phyloP scores from a whole-genome alignment of 2,888 invertebrate species.

The Eristalinus aeneus region DNA sequence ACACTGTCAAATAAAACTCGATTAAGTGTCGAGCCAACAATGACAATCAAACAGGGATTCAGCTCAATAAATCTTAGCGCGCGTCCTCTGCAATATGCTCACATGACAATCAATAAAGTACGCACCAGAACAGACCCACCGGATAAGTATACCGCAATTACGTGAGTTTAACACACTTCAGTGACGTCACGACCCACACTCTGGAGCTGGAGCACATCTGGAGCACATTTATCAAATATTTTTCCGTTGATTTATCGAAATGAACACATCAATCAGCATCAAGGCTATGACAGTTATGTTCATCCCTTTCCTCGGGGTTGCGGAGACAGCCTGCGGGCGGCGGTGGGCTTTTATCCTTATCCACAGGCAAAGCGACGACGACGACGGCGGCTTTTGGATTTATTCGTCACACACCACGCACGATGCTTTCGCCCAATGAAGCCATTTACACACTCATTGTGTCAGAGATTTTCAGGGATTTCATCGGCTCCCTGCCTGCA shows the following conservation, averaged over 20 bases:
- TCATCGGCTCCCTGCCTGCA: not conserved
- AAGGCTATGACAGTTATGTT: constrained; percentile 49
- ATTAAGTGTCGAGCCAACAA: constrained; percentile 35
- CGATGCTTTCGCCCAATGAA: constrained; percentile 24
- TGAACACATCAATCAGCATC: constrained; percentile 61
- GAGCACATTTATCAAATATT: constrained; percentile 32
- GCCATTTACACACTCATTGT: constrained; percentile 19
- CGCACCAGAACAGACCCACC: not conserved
- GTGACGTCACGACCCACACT: constrained; percentile 10
- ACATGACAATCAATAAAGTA: constrained; percentile 7
- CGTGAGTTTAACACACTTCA: constrained; percentile 23
- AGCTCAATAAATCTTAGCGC: constrained; percentile 23
- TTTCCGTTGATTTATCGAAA: constrained; percentile 37
- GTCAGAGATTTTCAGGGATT: constrained; percentile 8
- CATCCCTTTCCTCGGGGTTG: not conserved
- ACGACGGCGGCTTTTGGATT: constrained; percentile 1
- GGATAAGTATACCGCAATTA: constrained; percentile 13
- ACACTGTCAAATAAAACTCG: constrained; percentile 18
- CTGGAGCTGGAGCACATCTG: not conserved
- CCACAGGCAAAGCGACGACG: not conserved
- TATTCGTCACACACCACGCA: constrained; percentile 21
- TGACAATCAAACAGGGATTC: constrained; percentile 34
- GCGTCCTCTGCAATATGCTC: not conserved
- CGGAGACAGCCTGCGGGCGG: no score
- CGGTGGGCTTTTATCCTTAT: constrained; percentile 30